A percentile compares a stretch with the other conserved stretches of the same genome.
phyloP scores from a whole-genome alignment of 1,140 invertebrate genomes.

The Popillia japonica region DNA sequence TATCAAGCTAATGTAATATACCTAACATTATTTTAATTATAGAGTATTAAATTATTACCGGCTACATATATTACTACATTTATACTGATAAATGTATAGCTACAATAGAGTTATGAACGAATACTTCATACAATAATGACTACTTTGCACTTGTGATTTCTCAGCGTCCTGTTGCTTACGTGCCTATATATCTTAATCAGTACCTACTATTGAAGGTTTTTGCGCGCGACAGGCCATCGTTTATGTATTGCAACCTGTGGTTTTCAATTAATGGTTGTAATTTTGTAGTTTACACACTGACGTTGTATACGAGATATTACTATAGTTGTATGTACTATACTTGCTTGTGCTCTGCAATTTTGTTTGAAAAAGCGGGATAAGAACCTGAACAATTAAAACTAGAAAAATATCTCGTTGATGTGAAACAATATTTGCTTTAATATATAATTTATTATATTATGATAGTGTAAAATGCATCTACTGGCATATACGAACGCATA shows the following conservation, averaged over 20 bases:
- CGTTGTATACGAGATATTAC: neutral
- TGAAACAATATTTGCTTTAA: too few species aligned
- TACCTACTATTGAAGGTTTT: slow-evolving; percentile 32
- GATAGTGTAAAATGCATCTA: too few species aligned
- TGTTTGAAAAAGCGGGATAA: too few species aligned
- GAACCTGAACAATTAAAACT: too few species aligned
- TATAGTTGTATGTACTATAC: too few species aligned
- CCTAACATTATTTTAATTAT: too few species aligned
- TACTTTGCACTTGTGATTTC: slow-evolving; percentile 24
- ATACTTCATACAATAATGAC: neutral
- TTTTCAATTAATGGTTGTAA: slow-evolving; percentile 39
- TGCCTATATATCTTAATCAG: slow-evolving; percentile 37
- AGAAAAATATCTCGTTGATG: too few species aligned
- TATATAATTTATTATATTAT: too few species aligned
- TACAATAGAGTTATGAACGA: neutral
- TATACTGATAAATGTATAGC: neutral
- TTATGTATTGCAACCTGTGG: slow-evolving; percentile 38
- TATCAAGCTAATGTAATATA: too few species aligned
- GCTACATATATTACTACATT: neutral
- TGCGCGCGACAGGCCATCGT: slow-evolving; percentile 32
- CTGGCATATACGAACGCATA: too few species aligned
- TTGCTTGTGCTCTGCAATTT: too few species aligned
- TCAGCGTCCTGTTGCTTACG: slow-evolving; percentile 35
- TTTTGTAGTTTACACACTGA: slow-evolving; percentile 14
- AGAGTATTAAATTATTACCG: too few species aligned